phyloP scores from a whole-genome alignment of 2,888 invertebrate species.

The Neoaliturus tenellus region DNA sequence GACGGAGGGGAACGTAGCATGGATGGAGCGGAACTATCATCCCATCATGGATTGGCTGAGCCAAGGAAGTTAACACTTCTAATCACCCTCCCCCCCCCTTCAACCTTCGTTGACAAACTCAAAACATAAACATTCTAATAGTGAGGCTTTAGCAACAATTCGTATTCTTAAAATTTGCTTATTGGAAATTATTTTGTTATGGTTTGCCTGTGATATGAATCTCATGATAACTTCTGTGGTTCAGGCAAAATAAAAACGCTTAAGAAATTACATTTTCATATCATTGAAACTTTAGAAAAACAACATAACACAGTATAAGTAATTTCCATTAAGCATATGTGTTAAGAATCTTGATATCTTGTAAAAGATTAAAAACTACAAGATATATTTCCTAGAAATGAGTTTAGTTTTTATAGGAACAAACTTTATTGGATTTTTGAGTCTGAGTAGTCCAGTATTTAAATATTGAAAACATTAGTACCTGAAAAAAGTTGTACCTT shows the following conservation, averaged over 20 bases:
- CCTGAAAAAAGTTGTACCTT: no score
- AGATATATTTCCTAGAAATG: background rate
- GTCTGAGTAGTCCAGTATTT: background rate
- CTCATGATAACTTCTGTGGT: background rate
- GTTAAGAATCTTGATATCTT: background rate
- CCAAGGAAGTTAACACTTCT: conserved; percentile 49
- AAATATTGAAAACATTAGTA: no score
- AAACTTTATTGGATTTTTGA: background rate
- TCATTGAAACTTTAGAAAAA: background rate
- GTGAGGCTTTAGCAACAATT: background rate
- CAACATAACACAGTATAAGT: background rate
- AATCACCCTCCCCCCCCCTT: background rate
- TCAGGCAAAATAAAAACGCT: background rate
- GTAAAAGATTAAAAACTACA: background rate
- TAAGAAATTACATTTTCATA: no score
- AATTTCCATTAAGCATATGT: background rate
- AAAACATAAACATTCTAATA: background rate
- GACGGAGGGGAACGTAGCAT: conserved; percentile 87
- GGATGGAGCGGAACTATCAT: conserved; percentile 87
- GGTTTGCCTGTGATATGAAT: conserved; percentile 23
- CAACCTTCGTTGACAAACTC: background rate
- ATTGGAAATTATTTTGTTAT: background rate
- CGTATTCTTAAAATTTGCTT: background rate
- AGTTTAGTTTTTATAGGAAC: no score
- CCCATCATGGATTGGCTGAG: conserved; percentile 85